Percentiles rank a stretch among this genome's conserved stretches.
phyloP scores from a whole-genome alignment of 2,888 invertebrate species.

The Sepiola atlantica region DNA sequence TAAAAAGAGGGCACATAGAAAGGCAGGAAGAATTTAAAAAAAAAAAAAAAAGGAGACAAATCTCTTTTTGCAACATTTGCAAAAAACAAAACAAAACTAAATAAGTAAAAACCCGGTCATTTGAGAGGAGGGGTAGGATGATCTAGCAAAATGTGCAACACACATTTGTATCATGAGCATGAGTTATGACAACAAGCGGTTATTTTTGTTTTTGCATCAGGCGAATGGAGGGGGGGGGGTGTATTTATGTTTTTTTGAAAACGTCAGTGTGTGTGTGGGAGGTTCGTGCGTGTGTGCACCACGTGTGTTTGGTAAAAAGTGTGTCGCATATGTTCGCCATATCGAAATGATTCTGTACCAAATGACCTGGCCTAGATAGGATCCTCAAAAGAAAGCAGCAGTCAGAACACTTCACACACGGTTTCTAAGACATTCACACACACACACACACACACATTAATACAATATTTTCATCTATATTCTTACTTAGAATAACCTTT shows the following conservation, averaged over 20 bases:
- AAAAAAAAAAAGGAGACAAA: too few relatives aligned
- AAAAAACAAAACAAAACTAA: too few relatives aligned
- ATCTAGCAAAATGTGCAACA: too few relatives aligned
- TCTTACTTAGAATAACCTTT: not conserved
- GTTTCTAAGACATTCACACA: not conserved
- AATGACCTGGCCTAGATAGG: not conserved
- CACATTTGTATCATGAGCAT: too few relatives aligned
- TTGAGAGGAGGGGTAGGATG: too few relatives aligned
- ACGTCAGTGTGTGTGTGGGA: not conserved
- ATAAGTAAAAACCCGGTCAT: too few relatives aligned
- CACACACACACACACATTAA: not conserved
- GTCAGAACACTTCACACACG: not conserved
- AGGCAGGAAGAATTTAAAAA: too few relatives aligned
- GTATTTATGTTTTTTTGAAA: not conserved
- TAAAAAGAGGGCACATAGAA: too few relatives aligned
- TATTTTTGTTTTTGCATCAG: too few relatives aligned
- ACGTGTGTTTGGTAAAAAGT: not conserved
- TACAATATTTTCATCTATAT: not conserved
- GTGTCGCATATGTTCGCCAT: not conserved
- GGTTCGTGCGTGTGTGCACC: not conserved
- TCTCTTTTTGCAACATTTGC: too few relatives aligned
- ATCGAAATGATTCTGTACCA: conserved; percentile 15
- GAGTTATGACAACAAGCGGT: too few relatives aligned
- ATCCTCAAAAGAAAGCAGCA: not conserved
- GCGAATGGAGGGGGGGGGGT: not conserved